phyloP scores from a whole-genome alignment of 2,113 vertebrate species.

The Bettongia penicillata region DNA sequence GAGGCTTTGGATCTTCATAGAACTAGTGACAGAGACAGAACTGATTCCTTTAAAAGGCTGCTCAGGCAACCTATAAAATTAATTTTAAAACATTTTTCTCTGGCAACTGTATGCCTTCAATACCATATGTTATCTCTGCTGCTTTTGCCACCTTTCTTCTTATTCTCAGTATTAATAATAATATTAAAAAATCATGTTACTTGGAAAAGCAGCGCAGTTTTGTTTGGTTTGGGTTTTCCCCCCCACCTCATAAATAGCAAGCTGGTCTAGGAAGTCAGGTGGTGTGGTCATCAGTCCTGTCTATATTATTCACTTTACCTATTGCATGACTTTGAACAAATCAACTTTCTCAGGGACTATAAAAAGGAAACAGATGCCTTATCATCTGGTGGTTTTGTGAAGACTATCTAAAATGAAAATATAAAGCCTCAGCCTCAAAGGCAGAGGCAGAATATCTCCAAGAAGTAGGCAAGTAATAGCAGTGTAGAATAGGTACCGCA shows the following conservation, averaged over 20 bases:
- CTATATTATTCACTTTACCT: neutral
- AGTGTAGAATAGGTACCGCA: neutral
- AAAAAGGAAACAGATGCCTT: neutral
- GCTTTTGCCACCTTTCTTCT: neutral
- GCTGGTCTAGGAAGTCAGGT: neutral
- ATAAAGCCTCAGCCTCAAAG: neutral
- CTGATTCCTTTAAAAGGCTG: neutral
- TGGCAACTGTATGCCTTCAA: neutral
- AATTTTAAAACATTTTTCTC: constrained; percentile 9
- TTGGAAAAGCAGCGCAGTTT: neutral
- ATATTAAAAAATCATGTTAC: neutral
- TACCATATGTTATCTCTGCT: neutral
- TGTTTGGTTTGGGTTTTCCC: neutral
- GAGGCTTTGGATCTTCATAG: constrained; percentile 5
- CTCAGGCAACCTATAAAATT: neutral
- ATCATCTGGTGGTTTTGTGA: neutral
- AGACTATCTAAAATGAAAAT: neutral
- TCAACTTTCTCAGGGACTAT: neutral
- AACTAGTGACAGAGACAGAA: neutral
- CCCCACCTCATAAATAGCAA: neutral
- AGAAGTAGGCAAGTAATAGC: neutral
- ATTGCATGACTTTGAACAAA: neutral
- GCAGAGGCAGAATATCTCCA: neutral
- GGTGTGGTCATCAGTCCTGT: neutral
- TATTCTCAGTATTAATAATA: neutral